phyloP scores from a whole-genome alignment of 2,113 vertebrate genomes.

The Psittacus erithacus region DNA sequence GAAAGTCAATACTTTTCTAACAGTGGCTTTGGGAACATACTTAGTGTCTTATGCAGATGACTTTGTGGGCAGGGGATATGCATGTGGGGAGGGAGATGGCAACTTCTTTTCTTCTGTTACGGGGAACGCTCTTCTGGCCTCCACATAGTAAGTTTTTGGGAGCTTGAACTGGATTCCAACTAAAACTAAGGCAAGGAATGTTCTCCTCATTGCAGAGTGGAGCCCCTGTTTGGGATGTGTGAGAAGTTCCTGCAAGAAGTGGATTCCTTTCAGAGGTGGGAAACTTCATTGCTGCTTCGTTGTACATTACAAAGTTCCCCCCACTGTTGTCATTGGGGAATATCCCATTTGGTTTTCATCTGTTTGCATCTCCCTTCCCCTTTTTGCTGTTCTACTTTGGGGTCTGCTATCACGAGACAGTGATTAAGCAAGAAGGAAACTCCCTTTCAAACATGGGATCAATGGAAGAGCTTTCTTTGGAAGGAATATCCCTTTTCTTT shows the following conservation, averaged over 20 bases:
- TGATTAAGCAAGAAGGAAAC: not conserved
- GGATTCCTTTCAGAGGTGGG: conserved; percentile 93
- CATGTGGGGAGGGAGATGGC: not conserved
- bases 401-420: not conserved
- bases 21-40: not conserved
- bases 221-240: conserved; percentile 87
- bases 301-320: not conserved
- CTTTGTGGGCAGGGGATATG: not conserved
- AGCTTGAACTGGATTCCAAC: not conserved
- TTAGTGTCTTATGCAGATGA: not conserved
- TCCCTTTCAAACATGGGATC: not conserved
- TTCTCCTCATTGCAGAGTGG: conserved; percentile 76
- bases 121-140: not conserved
- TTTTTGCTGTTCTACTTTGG: not conserved
- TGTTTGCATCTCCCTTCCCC: not conserved
- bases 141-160: not conserved
- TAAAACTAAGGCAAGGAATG: not conserved
- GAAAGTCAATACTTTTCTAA: not conserved
- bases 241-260: conserved; percentile 95
- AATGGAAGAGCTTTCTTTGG: not conserved
- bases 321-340: not conserved
- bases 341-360: not conserved
- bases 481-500: not conserved
- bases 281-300: not conserved
- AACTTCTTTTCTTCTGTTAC: not conserved